Evolutionary conservation across 2,797 vertebrate species (phyloP).

Genomic region (Etheostoma perlongum): DNA sequence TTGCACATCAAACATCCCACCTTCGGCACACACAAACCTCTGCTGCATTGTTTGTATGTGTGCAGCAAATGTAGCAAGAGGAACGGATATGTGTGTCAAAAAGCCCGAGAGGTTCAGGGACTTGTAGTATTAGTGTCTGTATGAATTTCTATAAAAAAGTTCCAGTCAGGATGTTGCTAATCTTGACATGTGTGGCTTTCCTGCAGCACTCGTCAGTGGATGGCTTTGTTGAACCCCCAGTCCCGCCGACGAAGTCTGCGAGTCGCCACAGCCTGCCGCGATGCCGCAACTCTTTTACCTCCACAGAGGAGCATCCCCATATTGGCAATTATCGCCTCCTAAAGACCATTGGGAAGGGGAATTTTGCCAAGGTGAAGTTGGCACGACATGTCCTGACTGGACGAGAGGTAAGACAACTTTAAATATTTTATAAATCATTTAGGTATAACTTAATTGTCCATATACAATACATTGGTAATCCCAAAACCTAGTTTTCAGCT

Average conservation of each 20-base stretch:
- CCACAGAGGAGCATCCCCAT: conserved; percentile 94
- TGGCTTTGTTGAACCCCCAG: conserved; percentile 89
- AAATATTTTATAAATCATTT: neutral
- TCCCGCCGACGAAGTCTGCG: conserved; percentile 90
- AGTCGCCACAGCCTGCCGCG: conserved; percentile 93
- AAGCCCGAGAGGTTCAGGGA: conserved; percentile 2
- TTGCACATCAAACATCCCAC: conserved; percentile 38
- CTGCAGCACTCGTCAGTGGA: conserved; percentile 93
- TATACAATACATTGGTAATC: neutral
- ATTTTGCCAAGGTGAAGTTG: conserved; percentile 97
- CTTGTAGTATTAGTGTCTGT: neutral
- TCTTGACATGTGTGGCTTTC: conserved; percentile 17
- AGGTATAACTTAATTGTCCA: neutral
- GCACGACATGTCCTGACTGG: conserved; percentile 94
- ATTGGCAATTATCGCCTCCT: conserved; percentile 96
- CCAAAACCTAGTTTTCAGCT: neutral
- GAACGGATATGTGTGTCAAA: conserved; percentile 14
- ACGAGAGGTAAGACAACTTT: conserved; percentile 89
- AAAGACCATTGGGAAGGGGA: conserved; percentile 97
- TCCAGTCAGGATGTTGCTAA: conserved; percentile 41
- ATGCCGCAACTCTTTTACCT: conserved; percentile 93
- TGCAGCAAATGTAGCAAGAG: conserved; percentile 25
- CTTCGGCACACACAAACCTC: conserved; percentile 44
- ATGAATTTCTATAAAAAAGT: conserved; percentile 12
- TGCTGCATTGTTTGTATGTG: conserved; percentile 49